These are phyloP conservation scores for Caradrina kadenii DNA, from an alignment of 2,888 invertebrate species.

Conservation along the genomic window DNA sequence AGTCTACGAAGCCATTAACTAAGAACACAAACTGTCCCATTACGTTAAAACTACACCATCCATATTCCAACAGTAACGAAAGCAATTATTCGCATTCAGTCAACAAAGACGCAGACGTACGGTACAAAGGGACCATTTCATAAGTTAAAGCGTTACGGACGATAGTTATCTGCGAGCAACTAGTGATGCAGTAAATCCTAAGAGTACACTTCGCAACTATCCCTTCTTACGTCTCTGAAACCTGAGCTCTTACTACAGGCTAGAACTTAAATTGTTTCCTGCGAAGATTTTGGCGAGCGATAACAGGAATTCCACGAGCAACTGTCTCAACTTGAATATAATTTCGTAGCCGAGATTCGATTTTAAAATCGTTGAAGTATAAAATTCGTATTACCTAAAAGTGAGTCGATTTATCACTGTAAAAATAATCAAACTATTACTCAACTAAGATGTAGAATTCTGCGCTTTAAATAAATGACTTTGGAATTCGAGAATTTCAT, in stretches of 20 bases:
- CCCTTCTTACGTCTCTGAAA: slow-evolving; percentile 75
- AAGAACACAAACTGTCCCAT: slow-evolving; percentile 83
- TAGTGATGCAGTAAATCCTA: slow-evolving; percentile 88
- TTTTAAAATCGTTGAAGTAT: slow-evolving; percentile 61
- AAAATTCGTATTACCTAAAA: slow-evolving; percentile 58
- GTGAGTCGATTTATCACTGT: slow-evolving; percentile 62
- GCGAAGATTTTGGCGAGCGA: slow-evolving; percentile 67
- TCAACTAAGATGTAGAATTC: slow-evolving; percentile 58
- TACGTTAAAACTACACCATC: slow-evolving; percentile 82
- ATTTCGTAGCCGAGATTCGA: slow-evolving; percentile 60
- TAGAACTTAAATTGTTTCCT: slow-evolving; percentile 75
- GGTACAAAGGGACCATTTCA: slow-evolving; percentile 85
- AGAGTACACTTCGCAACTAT: slow-evolving; percentile 82
- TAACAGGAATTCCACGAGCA: slow-evolving; percentile 62
- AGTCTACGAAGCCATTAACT: slow-evolving; percentile 81
- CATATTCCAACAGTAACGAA: slow-evolving; percentile 80
- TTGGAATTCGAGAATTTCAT: slow-evolving; percentile 60
- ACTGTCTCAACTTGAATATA: slow-evolving; percentile 59
- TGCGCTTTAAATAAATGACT: slow-evolving; percentile 62
- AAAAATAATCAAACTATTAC: slow-evolving; percentile 67
- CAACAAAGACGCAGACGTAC: slow-evolving; percentile 79
- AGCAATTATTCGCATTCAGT: slow-evolving; percentile 84
- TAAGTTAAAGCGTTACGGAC: slow-evolving; percentile 84
- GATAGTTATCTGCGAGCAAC: slow-evolving; percentile 85
- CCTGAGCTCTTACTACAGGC: slow-evolving; percentile 74